phyloP scores from a whole-genome alignment of 2,113 vertebrate genomes.

The Cephalopholis sonnerati region DNA sequence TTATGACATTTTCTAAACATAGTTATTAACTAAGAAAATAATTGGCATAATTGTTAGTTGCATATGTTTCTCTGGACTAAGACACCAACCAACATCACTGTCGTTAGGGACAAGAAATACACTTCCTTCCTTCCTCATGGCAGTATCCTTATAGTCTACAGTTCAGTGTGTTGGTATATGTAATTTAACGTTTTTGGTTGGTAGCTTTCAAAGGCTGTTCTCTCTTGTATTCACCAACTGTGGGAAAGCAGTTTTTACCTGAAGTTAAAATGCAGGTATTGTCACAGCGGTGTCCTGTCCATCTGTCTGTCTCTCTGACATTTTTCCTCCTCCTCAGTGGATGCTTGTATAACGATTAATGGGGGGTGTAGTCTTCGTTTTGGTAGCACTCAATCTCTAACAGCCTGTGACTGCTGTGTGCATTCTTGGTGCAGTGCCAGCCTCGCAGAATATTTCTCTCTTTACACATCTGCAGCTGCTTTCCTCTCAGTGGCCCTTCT shows the following conservation, averaged over 20 bases:
- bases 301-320: slow-evolving; percentile 16
- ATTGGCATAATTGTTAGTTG: neutral
- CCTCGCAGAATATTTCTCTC: slow-evolving; percentile 65
- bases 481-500: slow-evolving; percentile 31
- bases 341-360: slow-evolving; percentile 74
- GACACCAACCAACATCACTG: neutral
- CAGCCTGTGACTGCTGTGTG: slow-evolving; percentile 74
- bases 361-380: slow-evolving; percentile 57
- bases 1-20: neutral
- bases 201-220: neutral
- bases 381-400: slow-evolving; percentile 69
- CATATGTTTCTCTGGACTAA: neutral
- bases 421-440: slow-evolving; percentile 80
- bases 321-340: slow-evolving; percentile 32
- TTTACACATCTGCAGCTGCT: slow-evolving; percentile 76
- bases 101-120: neutral
- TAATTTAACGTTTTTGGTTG: neutral
- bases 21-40: neutral
- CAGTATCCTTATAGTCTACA: rapidly evolving
- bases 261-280: slow-evolving; percentile 1
- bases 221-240: neutral
- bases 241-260: neutral
- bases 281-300: slow-evolving; percentile 10
- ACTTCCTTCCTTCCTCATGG: neutral
- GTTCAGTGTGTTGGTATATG: neutral